Evolutionary conservation across 1,140 invertebrate genomes (phyloP), one percentile per base, ranked within the genome.

Genomic region (Lerema accius): DNA sequence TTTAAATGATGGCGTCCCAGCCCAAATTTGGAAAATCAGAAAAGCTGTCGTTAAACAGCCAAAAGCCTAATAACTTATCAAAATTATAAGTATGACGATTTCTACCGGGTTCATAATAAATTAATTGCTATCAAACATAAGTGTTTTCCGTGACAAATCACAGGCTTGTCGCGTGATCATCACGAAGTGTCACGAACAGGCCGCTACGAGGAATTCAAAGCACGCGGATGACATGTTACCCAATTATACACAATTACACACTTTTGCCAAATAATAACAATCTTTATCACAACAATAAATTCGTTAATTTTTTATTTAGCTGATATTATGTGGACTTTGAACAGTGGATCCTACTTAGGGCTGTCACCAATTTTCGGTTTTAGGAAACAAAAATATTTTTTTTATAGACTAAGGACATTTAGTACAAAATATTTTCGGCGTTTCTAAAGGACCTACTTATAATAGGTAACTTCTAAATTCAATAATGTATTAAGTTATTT

Each of bases 241-340:
- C 15, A 42, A 42, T 42, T 42, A 42, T 6, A n/a, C 6, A 4
- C 5, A 15, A 42, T 42, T 42, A 42, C 4, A 42, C 6, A 5
- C 13, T 42, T 42, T 42, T 15, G 15, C 13, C 14, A 42, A 42
- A 15, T 42, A 42, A 50, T 37, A 37, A 50, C 28, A 50, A 35
- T 50, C 1, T 17, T 58, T 45, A 35, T 32, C 40, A 16, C 13
- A 37, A 32, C 7, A 51, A 28, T 35, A 43, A 43, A 43, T 16
- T 7, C 16, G 9, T 43, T 2, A 6, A 9, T 43, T 43, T 16
- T 43, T 15, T 16, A 16, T 16, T 7, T 16, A 16, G 15, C 14
- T 43, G 40, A 43, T 43, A 43, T 43, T 16, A 2, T 5, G 15
- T 19, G 49, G 32, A 51, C 49, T 51, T 51, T 51, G 35, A 16